Evolutionary conservation across 2,797 vertebrate genomes (phyloP).

Genomic region (Tolypeutes matacus): DNA sequence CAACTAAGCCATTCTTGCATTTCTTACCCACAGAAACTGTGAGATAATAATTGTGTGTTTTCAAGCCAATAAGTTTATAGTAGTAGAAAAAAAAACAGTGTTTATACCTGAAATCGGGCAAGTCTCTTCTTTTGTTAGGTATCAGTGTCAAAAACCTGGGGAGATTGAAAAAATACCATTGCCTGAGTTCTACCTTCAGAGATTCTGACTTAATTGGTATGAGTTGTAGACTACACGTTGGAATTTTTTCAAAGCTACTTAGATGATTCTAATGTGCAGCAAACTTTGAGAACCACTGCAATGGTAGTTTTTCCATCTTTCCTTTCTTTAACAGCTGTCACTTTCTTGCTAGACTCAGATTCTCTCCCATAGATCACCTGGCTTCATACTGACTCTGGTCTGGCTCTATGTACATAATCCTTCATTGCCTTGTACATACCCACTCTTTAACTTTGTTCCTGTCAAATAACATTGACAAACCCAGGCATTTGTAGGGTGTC

Average conservation of each 20-base stretch:
- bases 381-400: background rate
- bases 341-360: background rate
- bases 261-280: background rate
- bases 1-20: too few species aligned
- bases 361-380: background rate
- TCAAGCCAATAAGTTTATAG: background rate
- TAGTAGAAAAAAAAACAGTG: background rate
- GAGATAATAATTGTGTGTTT: background rate
- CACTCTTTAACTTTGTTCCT: background rate
- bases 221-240: background rate
- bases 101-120: background rate
- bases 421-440: background rate
- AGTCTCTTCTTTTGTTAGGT: background rate
- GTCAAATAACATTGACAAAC: background rate
- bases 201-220: constrained; percentile 1
- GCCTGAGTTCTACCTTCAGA: background rate
- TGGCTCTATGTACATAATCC: background rate
- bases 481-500: background rate
- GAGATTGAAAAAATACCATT: background rate
- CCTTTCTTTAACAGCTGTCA: background rate
- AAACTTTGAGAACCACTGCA: background rate
- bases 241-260: background rate
- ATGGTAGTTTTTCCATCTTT: background rate
- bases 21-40: too few species aligned
- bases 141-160: background rate